phyloP scores from a whole-genome alignment of 2,888 invertebrate genomes.

The Parasteatoda lunata region DNA sequence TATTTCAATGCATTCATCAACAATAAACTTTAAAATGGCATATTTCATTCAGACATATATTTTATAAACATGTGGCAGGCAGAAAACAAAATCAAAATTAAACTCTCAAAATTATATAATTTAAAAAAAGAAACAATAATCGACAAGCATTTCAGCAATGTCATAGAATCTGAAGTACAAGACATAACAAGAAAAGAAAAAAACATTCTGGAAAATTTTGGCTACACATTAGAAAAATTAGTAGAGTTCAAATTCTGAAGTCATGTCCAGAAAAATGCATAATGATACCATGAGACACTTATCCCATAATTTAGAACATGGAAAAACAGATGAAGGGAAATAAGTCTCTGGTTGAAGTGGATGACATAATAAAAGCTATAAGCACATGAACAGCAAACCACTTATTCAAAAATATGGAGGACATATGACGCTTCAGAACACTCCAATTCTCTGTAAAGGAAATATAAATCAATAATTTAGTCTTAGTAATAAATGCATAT shows the following conservation, averaged over 20 bases:
- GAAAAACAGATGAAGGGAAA: conserved; percentile 39
- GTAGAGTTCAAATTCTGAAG: conserved; percentile 65
- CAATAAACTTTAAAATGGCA: no score
- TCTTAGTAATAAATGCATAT: no score
- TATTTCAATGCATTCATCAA: no score
- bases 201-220: conserved; percentile 51
- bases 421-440: conserved; percentile 61
- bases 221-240: conserved; percentile 52
- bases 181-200: conserved; percentile 54
- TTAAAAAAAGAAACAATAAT: conserved; percentile 13
- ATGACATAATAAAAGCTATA: conserved; percentile 36
- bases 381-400: conserved; percentile 35
- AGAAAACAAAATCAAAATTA: not conserved
- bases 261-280: conserved; percentile 47
- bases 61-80: conserved; percentile 10
- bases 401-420: conserved; percentile 33
- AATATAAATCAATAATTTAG: not conserved
- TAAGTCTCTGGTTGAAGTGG: conserved; percentile 46
- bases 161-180: conserved; percentile 53
- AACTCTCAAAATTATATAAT: not conserved
- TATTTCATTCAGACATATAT: no score
- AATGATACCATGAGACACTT: conserved; percentile 29
- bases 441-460: conserved; percentile 50
- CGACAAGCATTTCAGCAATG: conserved; percentile 39
- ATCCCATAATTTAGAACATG: conserved; percentile 8